phyloP scores from a whole-genome alignment of 2,888 invertebrate species.

The Odontothrips loti region DNA sequence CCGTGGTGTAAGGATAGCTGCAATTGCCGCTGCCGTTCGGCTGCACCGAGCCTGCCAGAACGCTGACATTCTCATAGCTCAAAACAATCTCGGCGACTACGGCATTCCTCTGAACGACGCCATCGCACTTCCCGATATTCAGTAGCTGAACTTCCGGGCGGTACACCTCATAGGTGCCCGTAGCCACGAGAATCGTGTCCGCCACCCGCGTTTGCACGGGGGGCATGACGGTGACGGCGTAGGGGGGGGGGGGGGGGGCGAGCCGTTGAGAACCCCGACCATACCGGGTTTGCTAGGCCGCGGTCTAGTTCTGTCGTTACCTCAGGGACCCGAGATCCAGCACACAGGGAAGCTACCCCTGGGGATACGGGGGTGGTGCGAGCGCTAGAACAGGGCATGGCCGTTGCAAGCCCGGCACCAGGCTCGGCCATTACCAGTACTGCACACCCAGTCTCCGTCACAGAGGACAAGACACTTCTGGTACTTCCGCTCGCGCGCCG shows the following conservation, averaged over 20 bases:
- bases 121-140: background rate
- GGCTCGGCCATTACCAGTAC: too few relatives aligned
- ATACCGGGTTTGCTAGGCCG: background rate
- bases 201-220: background rate
- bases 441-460: too few relatives aligned
- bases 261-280: too few relatives aligned
- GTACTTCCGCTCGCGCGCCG: too few relatives aligned
- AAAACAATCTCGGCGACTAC: background rate
- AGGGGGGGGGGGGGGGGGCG: background rate
- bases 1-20: background rate
- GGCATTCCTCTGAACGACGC: background rate
- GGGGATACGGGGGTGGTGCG: background rate
- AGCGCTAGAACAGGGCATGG: too few relatives aligned
- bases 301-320: background rate
- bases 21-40: background rate
- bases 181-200: background rate
- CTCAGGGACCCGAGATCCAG: too few relatives aligned
- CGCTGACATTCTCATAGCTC: background rate
- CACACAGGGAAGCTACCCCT: too few relatives aligned
- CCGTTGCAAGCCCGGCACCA: too few relatives aligned
- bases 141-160: background rate
- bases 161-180: background rate
- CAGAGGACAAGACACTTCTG: too few relatives aligned
- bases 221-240: background rate
- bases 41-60: background rate